phyloP scores from a whole-genome alignment of 2,888 invertebrate genomes.

The Ypsolopha sequella region DNA sequence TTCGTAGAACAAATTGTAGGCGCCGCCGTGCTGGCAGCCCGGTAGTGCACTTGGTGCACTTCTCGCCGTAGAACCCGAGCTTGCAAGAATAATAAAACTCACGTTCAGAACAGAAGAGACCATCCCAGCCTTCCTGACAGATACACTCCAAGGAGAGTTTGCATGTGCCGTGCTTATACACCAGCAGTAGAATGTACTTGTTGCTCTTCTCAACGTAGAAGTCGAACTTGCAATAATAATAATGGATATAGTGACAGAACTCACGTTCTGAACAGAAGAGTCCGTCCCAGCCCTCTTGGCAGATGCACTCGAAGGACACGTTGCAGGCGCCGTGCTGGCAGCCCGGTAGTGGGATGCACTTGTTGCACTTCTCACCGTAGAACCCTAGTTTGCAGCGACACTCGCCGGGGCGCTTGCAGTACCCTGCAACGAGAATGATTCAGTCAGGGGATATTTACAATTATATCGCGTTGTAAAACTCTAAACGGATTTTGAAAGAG shows the following conservation, averaged over 20 bases:
- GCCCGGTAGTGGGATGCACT: slow-evolving; percentile 87
- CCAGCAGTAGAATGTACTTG: slow-evolving; percentile 54
- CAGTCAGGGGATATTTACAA: too few species aligned
- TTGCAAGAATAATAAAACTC: slow-evolving; percentile 32
- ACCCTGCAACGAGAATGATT: slow-evolving; percentile 64
- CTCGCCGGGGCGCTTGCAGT: slow-evolving; percentile 89
- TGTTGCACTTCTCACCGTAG: slow-evolving; percentile 87
- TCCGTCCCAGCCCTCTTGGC: slow-evolving; percentile 89
- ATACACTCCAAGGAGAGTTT: too few species aligned
- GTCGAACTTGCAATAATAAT: not conserved
- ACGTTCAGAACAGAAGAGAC: slow-evolving; percentile 90
- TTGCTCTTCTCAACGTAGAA: too few species aligned
- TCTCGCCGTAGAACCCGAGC: too few species aligned
- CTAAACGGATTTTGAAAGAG: not conserved
- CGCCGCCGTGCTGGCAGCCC: too few species aligned
- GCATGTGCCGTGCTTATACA: too few species aligned
- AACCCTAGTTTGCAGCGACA: slow-evolving; percentile 92
- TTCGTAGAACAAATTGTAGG: too few species aligned
- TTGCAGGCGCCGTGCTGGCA: slow-evolving; percentile 90
- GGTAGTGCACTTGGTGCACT: too few species aligned
- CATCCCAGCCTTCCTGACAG: slow-evolving; percentile 89
- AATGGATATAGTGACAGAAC: slow-evolving; percentile 21
- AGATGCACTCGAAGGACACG: slow-evolving; percentile 88
- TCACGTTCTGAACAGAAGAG: slow-evolving; percentile 90
- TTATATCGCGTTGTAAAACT: not conserved